A percentile compares a stretch with the other conserved stretches of the same genome.
Conservation (phyloP, 1,140 invertebrate genomes). For the Sitodiplosis mosellana region DNA sequence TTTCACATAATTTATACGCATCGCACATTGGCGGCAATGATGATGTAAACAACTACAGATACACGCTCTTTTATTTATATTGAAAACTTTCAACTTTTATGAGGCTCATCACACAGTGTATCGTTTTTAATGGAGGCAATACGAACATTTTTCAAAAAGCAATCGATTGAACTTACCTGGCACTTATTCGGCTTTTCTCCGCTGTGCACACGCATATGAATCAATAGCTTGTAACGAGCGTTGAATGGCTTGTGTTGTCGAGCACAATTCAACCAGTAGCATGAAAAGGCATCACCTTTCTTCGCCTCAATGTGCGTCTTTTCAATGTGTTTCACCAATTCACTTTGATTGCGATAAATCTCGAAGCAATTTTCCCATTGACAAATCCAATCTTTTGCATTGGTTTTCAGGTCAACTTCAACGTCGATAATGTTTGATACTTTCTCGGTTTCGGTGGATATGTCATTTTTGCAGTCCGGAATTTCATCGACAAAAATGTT, state of each 20-base stretch:
- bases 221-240: slow-evolving; percentile 87
- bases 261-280: slow-evolving; percentile 78
- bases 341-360: slow-evolving; percentile 54
- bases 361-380: slow-evolving; percentile 73
- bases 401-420: too few species aligned
- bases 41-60: neutral
- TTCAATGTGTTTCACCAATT: slow-evolving; percentile 79
- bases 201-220: slow-evolving; percentile 91
- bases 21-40: neutral
- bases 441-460: neutral
- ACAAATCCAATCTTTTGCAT: slow-evolving; percentile 29
- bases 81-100: neutral
- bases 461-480: neutral
- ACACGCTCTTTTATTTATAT: neutral
- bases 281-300: slow-evolving; percentile 76
- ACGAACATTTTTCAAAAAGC: neutral
- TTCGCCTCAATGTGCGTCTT: slow-evolving; percentile 73
- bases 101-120: neutral
- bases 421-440: neutral
- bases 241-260: slow-evolving; percentile 77
- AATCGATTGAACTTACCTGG: slow-evolving; percentile 46
- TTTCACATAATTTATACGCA: too few species aligned
- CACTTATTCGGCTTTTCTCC: slow-evolving; percentile 94
- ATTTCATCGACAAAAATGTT: neutral
- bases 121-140: slow-evolving; percentile 1